phyloP scores from a whole-genome alignment of 1,140 invertebrate genomes.

The Pemphigus obesinymphae region DNA sequence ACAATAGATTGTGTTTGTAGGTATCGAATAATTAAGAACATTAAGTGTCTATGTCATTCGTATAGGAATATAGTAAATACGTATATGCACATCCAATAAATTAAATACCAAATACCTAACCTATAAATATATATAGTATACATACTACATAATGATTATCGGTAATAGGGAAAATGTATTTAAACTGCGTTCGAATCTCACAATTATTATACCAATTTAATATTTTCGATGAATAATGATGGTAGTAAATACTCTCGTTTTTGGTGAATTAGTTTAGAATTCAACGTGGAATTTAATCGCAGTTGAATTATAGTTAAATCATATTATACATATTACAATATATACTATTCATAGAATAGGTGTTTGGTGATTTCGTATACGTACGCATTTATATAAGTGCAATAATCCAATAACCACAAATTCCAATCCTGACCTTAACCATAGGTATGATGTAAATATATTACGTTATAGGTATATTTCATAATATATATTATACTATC shows the following conservation, averaged over 20 bases:
- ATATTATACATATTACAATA: no score
- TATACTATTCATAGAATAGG: not conserved
- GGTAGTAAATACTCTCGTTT: slow-evolving; percentile 12
- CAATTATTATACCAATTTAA: not conserved
- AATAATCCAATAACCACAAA: not conserved
- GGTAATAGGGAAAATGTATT: not conserved
- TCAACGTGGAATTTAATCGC: not conserved
- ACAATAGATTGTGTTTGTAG: no score
- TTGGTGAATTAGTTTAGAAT: slow-evolving; percentile 13
- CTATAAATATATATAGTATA: no score
- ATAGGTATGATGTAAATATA: no score
- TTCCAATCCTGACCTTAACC: not conserved
- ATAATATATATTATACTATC: not conserved
- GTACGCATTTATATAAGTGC: no score
- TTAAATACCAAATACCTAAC: no score
- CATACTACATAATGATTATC: not conserved
- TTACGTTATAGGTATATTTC: no score
- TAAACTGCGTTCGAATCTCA: slow-evolving; percentile 7
- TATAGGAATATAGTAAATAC: no score
- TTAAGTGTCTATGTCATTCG: no score
- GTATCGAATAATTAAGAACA: no score
- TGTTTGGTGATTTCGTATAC: not conserved
- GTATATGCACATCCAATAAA: no score
- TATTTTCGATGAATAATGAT: slow-evolving; percentile 9
- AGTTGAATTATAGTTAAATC: slow-evolving; percentile 13